phyloP scores from a whole-genome alignment of 2,888 invertebrate genomes.

The Maniola hyperantus region DNA sequence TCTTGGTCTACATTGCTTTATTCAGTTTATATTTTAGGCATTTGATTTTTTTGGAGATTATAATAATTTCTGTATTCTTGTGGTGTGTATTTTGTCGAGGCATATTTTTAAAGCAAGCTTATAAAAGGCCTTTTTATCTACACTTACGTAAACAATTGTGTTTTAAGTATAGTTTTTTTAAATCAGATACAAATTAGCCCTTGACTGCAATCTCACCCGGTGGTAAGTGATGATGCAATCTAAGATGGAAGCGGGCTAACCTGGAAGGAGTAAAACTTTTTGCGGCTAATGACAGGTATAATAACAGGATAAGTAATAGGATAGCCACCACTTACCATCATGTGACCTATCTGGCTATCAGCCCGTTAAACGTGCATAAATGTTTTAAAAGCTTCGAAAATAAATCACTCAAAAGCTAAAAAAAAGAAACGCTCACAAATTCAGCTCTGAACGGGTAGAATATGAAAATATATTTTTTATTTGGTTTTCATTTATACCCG shows the following conservation, averaged over 20 bases:
- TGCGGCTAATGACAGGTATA: background rate
- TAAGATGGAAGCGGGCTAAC: no score
- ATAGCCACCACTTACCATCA: background rate
- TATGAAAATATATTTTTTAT: constrained; percentile 21
- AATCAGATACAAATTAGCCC: no score
- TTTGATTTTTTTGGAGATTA: constrained; percentile 16
- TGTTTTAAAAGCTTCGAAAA: constrained; percentile 6
- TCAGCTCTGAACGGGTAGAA: constrained; percentile 4
- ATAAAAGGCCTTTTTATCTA: no score
- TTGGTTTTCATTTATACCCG: constrained; percentile 13
- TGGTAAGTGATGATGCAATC: no score
- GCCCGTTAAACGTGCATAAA: background rate
- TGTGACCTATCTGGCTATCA: background rate
- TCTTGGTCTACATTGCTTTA: background rate
- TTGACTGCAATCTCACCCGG: no score
- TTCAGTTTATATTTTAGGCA: constrained; percentile 9
- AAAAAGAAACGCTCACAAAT: constrained; percentile 11
- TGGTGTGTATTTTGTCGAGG: background rate
- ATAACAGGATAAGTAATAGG: background rate
- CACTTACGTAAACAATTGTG: no score
- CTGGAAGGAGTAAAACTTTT: background rate
- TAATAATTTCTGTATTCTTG: constrained; percentile 7
- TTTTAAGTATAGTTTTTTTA: no score
- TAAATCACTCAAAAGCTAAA: constrained; percentile 10
- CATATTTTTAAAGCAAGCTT: background rate